Base-by-base conservation (phyloP, 2,113 vertebrate species). In the Pomatorhinus ruficollis region DNA sequence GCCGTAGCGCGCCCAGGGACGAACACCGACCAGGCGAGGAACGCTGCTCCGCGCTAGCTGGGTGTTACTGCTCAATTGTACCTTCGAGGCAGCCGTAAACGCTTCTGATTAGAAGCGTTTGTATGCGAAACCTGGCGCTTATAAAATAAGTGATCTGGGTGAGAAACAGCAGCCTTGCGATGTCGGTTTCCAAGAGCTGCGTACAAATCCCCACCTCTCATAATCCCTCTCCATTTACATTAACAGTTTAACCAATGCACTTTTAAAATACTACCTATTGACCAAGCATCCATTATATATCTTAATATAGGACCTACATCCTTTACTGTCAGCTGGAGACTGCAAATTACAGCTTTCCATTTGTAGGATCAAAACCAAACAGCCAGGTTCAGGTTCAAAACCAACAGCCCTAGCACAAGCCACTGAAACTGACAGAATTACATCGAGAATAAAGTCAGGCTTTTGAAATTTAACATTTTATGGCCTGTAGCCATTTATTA, bases 41-140 rank as follows among this genome's bases (percentile, higher is more conserved):
- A 0, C 1, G 2, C 2, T 6, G 81, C 81, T 57, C 40, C 20
- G 49, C 40, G 9, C 63, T 9, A 3, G 15, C 49, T 3, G 39
- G 5, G 13, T 2, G 12, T 1, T 5, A 2, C 40, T 12, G 77
- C 82, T 63, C 14, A 6, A 1, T 12, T 63, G 1, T 2, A 28
- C 54, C 86, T 47, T 30, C 47, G 11, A 15, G 31, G 11, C 25
- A 27, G 30, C 44, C 22, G 7, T 14, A 28, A 49, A 19, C 57
- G 1, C 5, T 27, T 9, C 3, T 1, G 23, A 6, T 52, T 8
- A 33, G n/a, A 47, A 37, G 23, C 22, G 2, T 39, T 47, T 53
- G 13, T 7, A 6, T 13, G 13, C 1, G 2, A 49, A 83, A 49
- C 7, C 17, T 21, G 50, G 6, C 3, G 5, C 15, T 53, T 42